Conservation (phyloP, 2,113 vertebrate species). For the Siniperca chuatsi region DNA sequence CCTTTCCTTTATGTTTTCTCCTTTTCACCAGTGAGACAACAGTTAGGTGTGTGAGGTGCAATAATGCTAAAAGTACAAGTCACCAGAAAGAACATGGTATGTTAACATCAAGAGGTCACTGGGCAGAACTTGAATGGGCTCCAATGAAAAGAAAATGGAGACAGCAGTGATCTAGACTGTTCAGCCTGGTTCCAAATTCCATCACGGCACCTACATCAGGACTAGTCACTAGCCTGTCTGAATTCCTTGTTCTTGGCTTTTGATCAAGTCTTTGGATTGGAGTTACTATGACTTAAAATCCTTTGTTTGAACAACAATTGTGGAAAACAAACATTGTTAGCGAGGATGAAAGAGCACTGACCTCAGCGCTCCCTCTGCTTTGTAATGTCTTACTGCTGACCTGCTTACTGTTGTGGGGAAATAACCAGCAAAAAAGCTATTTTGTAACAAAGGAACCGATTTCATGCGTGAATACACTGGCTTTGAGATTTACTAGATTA, state of each 20-base stretch:
- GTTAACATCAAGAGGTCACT: slow-evolving; percentile 23
- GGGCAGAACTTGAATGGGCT: slow-evolving; percentile 29
- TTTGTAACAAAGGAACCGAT: slow-evolving; percentile 49
- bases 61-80: slow-evolving; percentile 14
- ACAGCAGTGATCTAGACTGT: slow-evolving; percentile 35
- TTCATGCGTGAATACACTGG: slow-evolving; percentile 51
- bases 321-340: slow-evolving; percentile 48
- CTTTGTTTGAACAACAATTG: slow-evolving; percentile 36
- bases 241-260: slow-evolving; percentile 50
- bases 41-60: slow-evolving; percentile 34
- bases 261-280: slow-evolving; percentile 45
- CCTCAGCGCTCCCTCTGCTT: slow-evolving; percentile 26
- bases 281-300: slow-evolving; percentile 41
- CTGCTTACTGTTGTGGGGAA: slow-evolving; percentile 18
- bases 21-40: slow-evolving; percentile 25
- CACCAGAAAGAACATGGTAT: slow-evolving; percentile 9
- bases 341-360: slow-evolving; percentile 21
- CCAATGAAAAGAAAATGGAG: slow-evolving; percentile 40
- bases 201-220: slow-evolving; percentile 54
- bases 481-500: slow-evolving; percentile 65
- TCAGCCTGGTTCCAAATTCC: slow-evolving; percentile 56
- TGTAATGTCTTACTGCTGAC: slow-evolving; percentile 25
- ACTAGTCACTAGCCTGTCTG: slow-evolving; percentile 23
- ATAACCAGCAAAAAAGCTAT: slow-evolving; percentile 24
- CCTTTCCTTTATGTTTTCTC: slow-evolving; percentile 14